Conservation (phyloP, 2,888 invertebrate genomes). For the Acrobasis repandana region DNA sequence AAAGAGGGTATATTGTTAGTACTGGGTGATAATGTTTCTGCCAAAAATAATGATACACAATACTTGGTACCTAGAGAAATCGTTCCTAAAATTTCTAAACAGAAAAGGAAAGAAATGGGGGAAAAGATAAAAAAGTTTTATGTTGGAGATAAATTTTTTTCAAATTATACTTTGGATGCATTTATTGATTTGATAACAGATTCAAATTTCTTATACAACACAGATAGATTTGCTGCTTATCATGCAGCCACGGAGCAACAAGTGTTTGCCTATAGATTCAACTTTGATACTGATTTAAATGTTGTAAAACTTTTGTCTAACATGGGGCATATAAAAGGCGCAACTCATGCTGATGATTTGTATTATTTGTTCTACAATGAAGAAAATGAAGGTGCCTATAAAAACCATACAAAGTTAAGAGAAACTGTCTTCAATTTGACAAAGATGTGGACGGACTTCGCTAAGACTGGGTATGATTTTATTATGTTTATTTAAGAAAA, state of each 20-base stretch:
- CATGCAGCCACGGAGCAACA: constrained; percentile 30
- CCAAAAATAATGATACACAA: constrained; percentile 38
- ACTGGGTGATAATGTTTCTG: constrained; percentile 34
- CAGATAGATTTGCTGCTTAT: constrained; percentile 38
- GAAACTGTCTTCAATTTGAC: constrained; percentile 45
- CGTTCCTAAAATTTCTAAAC: constrained; percentile 29
- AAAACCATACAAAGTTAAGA: constrained; percentile 41
- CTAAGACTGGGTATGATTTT: constrained; percentile 63
- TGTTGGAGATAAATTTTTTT: constrained; percentile 42
- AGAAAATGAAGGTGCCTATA: constrained; percentile 42
- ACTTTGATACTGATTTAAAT: constrained; percentile 51
- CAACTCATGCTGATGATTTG: constrained; percentile 59
- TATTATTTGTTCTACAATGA: constrained; percentile 51
- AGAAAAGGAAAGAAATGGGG: constrained; percentile 38
- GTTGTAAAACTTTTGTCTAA: constrained; percentile 24
- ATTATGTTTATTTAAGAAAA: background rate
- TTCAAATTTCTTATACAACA: constrained; percentile 36
- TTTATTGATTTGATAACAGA: constrained; percentile 42
- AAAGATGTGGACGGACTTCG: constrained; percentile 57
- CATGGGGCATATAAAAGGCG: constrained; percentile 44
- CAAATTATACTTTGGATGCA: constrained; percentile 38
- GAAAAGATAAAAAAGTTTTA: constrained; percentile 49
- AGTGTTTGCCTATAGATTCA: constrained; percentile 52
- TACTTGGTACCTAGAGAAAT: constrained; percentile 45
- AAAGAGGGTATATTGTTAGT: constrained; percentile 52